Evolutionary conservation across 2,113 vertebrate genomes (phyloP).

Genomic region (Neolamprologus ventralis): DNA sequence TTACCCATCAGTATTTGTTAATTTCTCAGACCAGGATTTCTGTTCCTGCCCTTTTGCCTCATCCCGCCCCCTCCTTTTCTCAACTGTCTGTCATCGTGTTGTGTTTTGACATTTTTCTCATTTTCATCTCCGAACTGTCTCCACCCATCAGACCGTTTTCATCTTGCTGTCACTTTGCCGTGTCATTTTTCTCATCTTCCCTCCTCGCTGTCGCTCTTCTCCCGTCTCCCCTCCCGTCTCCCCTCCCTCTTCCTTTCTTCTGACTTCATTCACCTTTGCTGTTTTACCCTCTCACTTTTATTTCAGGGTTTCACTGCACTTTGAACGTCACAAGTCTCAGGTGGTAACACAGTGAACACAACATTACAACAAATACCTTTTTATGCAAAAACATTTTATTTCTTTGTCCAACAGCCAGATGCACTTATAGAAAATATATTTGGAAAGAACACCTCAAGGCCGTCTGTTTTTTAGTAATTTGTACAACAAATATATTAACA

Average conservation of each 20-base stretch:
- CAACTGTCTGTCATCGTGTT: conserved; percentile 27
- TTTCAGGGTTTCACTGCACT: neutral
- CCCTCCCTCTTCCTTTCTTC: neutral
- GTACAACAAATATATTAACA: neutral
- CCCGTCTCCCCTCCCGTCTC: neutral
- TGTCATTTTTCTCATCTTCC: conserved; percentile 24
- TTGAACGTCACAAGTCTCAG: neutral
- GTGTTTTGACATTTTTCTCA: conserved; percentile 42
- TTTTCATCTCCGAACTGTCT: conserved; percentile 36
- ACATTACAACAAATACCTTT: neutral
- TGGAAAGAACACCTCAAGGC: neutral
- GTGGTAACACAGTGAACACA: neutral
- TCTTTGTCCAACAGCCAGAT: neutral
- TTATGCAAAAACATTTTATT: neutral
- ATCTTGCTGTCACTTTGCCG: conserved; percentile 20
- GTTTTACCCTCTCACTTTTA: neutral
- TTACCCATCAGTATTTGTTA: conserved; percentile 27
- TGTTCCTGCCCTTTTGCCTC: neutral
- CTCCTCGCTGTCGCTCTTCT: neutral
- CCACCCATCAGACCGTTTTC: conserved; percentile 24
- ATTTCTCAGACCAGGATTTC: conserved; percentile 1
- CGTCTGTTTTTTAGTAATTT: neutral
- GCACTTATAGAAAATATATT: neutral
- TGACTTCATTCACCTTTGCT: neutral
- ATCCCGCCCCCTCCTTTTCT: neutral